Conservation (phyloP, 2,797 vertebrate species). For the Heliangelus exortis region DNA sequence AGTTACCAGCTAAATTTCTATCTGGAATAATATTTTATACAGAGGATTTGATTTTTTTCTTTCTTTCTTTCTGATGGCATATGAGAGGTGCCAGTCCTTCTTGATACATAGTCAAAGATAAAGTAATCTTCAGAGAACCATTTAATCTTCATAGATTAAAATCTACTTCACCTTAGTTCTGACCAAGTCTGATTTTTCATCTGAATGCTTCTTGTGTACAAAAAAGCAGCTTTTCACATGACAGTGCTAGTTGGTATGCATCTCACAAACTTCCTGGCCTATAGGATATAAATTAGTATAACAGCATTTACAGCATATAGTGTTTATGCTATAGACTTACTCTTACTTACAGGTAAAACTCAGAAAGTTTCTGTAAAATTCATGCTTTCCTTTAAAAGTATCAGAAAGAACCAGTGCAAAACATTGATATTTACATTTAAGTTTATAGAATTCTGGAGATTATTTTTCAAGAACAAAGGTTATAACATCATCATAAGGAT, state of each 20-base stretch:
- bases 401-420: neutral
- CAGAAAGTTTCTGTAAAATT: neutral
- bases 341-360: conserved; percentile 24
- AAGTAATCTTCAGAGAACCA: neutral
- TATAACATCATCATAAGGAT: conserved; percentile 3
- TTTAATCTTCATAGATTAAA: conserved; percentile 4
- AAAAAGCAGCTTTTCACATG: neutral
- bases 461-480: conserved; percentile 29
- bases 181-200: conserved; percentile 21
- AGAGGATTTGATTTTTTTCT: neutral
- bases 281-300: neutral
- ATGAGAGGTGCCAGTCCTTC: neutral
- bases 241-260: neutral
- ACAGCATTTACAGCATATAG: neutral
- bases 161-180: neutral
- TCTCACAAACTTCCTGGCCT: conserved; percentile 10
- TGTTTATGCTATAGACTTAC: neutral
- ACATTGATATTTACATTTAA: neutral
- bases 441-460: conserved; percentile 1
- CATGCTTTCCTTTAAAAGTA: conserved; percentile 15
- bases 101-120: neutral
- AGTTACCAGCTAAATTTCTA: neutral
- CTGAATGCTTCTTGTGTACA: neutral
- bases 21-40: neutral
- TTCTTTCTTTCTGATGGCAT: neutral